These are phyloP conservation scores for Artibeus jamaicensis DNA, from an alignment of 2,797 vertebrate genomes.

Conservation along the genomic window DNA sequence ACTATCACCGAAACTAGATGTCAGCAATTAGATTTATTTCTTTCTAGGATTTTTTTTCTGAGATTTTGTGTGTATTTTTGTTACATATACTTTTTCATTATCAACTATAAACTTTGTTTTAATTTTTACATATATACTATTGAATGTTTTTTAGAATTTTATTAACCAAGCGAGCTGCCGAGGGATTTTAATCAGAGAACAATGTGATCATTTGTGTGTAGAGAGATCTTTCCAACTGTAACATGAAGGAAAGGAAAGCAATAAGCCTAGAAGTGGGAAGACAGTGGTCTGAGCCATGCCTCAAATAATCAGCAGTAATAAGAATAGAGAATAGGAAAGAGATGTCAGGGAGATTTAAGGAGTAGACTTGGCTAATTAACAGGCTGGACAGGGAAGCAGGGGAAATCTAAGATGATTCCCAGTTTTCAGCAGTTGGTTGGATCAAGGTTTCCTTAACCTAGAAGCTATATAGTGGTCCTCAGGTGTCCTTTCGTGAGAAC, in stretches of 20 bases:
- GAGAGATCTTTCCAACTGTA: neutral
- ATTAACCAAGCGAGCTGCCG: neutral
- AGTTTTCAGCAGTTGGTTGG: neutral
- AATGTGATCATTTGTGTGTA: neutral
- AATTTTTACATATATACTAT: neutral
- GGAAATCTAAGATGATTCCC: neutral
- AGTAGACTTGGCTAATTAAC: neutral
- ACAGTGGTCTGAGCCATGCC: neutral
- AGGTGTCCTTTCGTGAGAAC: neutral
- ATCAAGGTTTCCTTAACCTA: neutral
- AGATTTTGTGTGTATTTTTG: constrained; percentile 44
- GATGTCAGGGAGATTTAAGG: constrained; percentile 29
- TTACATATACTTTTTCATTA: neutral
- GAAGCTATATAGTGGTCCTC: neutral
- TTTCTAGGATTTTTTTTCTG: neutral
- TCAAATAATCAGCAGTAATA: neutral
- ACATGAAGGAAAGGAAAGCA: neutral
- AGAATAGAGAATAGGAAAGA: neutral
- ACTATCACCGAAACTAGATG: neutral
- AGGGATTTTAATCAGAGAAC: constrained; percentile 23
- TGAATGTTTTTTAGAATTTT: neutral
- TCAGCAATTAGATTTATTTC: neutral
- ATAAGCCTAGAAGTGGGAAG: neutral
- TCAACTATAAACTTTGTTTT: neutral
- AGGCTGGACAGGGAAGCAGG: neutral